Evolutionary conservation across 2,113 vertebrate genomes (phyloP).

Genomic region (Proterorhinus semilunaris): DNA sequence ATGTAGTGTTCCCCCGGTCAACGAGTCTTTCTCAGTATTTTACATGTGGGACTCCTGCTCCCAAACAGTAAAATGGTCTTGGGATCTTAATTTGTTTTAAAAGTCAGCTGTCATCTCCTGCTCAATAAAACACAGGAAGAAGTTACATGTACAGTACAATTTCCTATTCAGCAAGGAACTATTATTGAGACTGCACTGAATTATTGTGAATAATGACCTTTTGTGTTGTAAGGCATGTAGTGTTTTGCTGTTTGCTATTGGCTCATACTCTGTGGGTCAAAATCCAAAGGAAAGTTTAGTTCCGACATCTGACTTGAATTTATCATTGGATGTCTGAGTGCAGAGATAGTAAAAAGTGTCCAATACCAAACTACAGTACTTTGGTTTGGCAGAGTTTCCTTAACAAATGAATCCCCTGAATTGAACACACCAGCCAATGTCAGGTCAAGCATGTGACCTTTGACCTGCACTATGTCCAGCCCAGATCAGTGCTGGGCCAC

Average conservation of each 20-base stretch:
- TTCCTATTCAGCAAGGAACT: neutral
- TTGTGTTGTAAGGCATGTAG: no score
- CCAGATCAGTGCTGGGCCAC: conserved; percentile 58
- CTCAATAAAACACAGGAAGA: neutral
- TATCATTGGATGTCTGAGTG: neutral
- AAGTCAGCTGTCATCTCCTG: conserved; percentile 9
- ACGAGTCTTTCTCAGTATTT: conserved; percentile 10
- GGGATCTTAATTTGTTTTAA: neutral
- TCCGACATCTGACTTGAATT: conserved; percentile 6
- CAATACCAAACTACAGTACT: neutral
- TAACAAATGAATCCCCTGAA: conserved; percentile 61
- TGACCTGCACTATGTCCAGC: conserved; percentile 54
- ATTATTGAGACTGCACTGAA: neutral
- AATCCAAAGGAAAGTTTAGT: neutral
- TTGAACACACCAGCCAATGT: conserved; percentile 47
- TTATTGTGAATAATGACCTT: neutral
- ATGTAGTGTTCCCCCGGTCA: conserved; percentile 17
- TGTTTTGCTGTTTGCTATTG: no score
- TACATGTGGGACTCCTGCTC: neutral
- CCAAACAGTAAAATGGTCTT: neutral
- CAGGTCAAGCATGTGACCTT: conserved; percentile 56
- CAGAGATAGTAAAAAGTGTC: neutral
- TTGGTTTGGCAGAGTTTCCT: conserved; percentile 42
- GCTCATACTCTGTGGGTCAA: neutral
- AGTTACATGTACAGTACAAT: neutral